phyloP scores from a whole-genome alignment of 2,888 invertebrate genomes.

The Nudaria mundana region DNA sequence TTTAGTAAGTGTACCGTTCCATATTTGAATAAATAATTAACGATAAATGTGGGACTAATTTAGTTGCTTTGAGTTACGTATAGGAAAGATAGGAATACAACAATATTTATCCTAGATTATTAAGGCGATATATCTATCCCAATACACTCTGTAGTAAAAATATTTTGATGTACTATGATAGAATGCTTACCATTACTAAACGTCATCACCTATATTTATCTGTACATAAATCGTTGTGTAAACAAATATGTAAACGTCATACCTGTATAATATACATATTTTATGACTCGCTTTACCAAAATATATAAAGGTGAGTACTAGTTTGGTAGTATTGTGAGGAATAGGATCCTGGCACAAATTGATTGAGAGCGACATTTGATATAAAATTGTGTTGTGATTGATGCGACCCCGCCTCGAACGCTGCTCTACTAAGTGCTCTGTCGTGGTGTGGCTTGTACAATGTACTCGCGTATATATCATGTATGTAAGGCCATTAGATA shows the following conservation, averaged over 20 bases:
- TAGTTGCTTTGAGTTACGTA: too few relatives aligned
- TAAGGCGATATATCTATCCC: not conserved
- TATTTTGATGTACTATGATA: conserved; percentile 1
- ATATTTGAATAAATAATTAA: too few relatives aligned
- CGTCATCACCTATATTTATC: conserved; percentile 8
- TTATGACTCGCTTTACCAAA: conserved; percentile 25
- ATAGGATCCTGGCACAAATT: conserved; percentile 77
- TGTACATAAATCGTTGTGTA: conserved; percentile 16
- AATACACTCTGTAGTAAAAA: not conserved
- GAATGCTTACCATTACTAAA: conserved; percentile 6
- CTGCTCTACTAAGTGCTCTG: conserved; percentile 74
- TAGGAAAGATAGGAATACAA: too few relatives aligned
- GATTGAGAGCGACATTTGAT: conserved; percentile 81
- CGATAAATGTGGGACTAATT: too few relatives aligned
- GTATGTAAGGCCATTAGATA: conserved; percentile 41
- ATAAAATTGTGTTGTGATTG: conserved; percentile 81
- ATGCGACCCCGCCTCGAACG: conserved; percentile 72
- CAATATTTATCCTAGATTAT: too few relatives aligned
- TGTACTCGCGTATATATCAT: conserved; percentile 33
- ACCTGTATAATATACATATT: conserved; percentile 23
- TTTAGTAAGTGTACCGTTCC: too few relatives aligned
- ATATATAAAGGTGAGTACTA: conserved; percentile 46
- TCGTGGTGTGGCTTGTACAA: conserved; percentile 60
- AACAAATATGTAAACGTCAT: conserved; percentile 27
- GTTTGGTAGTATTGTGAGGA: conserved; percentile 57